Percentiles rank a stretch among this genome's conserved stretches.
Evolutionary conservation across 2,888 invertebrate genomes (phyloP).

Genomic region (Venusia cambrica): DNA sequence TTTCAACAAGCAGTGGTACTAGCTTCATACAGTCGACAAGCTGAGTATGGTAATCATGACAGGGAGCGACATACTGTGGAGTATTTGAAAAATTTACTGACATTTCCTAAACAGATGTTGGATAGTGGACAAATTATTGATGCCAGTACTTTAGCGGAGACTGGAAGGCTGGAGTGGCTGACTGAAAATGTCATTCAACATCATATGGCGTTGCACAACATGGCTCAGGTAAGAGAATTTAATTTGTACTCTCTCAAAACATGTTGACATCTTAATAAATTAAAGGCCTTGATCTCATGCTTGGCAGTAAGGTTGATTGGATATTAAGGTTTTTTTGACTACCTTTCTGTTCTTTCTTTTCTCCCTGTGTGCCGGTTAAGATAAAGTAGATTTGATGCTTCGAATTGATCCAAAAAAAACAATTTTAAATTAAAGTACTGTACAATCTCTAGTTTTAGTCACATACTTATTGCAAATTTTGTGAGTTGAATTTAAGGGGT

Average conservation of each 20-base stretch:
- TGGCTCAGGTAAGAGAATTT: constrained; percentile 82
- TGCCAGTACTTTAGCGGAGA: constrained; percentile 80
- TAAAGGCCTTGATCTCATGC: too few relatives aligned
- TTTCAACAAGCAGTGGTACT: constrained; percentile 94
- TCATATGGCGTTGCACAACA: constrained; percentile 86
- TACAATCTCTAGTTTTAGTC: too few relatives aligned
- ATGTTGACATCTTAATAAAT: too few relatives aligned
- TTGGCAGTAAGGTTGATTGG: too few relatives aligned
- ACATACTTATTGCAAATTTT: too few relatives aligned
- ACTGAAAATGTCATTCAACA: constrained; percentile 90
- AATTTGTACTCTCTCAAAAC: background rate
- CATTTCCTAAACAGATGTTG: constrained; percentile 93
- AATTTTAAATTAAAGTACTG: too few relatives aligned
- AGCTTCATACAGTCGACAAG: constrained; percentile 97
- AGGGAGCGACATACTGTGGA: constrained; percentile 94
- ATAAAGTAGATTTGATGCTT: too few relatives aligned
- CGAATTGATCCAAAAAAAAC: too few relatives aligned
- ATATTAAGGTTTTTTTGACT: too few relatives aligned
- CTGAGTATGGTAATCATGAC: constrained; percentile 96
- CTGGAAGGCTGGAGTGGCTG: constrained; percentile 86
- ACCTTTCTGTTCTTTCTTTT: too few relatives aligned
- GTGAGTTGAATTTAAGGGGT: too few relatives aligned
- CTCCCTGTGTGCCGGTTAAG: too few relatives aligned
- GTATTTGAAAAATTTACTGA: constrained; percentile 93
- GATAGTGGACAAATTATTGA: constrained; percentile 72